Evolutionary conservation across 2,113 vertebrate species (phyloP), one percentile per base, ranked within the genome.

Genomic region (Syngnathus scovelli): DNA sequence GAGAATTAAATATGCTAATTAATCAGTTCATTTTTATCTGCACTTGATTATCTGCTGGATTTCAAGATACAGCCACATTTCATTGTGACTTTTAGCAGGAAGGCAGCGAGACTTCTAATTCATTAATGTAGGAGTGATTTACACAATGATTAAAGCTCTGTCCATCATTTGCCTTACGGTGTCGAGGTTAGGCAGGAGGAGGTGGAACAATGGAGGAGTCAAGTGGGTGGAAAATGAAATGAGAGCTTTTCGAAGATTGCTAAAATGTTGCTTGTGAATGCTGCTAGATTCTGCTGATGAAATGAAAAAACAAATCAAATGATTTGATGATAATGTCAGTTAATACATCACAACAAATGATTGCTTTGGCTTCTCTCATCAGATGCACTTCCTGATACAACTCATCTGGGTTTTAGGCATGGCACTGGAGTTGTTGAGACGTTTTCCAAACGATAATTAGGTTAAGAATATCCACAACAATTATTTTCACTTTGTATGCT

Each of bases 41-140:
- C 10, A 61, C 38, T 58, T 52, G 9, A 73, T 66, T 5, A 33
- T 63, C 19, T 27, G 33, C 9, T n/a, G 13, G 64, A 67, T 62
- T 61, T 54, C 38, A 61, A 18, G 23, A 55, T 6, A 1, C 38
- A 33, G 41, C 38, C 7, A 44, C 43, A 52, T 64, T 59, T 33
- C 27, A 43, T 5, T 4, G 38, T 41, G 43, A 6, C 52, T 46
- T 37, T 11, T 18, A 60, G 46, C 64, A 6, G 65, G 67, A 61
- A 81, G 74, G 66, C 58, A 72, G 63, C 61, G 59, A 64, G 51
- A 67, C 60, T 54, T 74, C 38, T 69, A 77, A 79, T 85, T 84
- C 81, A 68, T 78, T 77, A 83, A 84, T 76, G 71, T 16, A 54
- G 68, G 72, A 71, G 66, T 69, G 72, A 81, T 83, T 81, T 81